These are phyloP conservation scores for Pinna nobilis DNA, from an alignment of 1,140 invertebrate genomes.

Conservation along the genomic window DNA sequence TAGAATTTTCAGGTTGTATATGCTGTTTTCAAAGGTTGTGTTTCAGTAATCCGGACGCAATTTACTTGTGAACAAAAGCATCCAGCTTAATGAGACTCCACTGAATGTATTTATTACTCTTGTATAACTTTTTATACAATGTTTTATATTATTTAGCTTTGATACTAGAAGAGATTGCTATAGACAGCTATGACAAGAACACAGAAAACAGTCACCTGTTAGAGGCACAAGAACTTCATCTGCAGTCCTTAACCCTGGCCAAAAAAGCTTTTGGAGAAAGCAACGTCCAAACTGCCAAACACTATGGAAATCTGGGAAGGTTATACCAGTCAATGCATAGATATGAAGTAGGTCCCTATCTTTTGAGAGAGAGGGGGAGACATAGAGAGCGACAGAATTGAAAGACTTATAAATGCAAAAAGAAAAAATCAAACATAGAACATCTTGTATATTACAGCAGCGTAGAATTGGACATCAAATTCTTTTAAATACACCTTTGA, in stretches of 20 bases:
- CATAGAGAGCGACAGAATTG: neutral
- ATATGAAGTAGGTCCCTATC: constrained; percentile 81
- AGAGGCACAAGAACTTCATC: constrained; percentile 88
- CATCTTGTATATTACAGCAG: too few relatives aligned
- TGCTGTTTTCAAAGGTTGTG: too few relatives aligned
- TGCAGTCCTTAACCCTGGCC: constrained; percentile 85
- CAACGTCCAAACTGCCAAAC: constrained; percentile 95
- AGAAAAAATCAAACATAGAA: too few relatives aligned
- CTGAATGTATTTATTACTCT: neutral
- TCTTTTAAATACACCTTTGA: too few relatives aligned
- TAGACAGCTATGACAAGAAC: constrained; percentile 81
- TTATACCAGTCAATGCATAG: constrained; percentile 94
- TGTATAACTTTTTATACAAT: constrained; percentile 78
- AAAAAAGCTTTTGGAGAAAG: constrained; percentile 89
- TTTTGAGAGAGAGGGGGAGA: neutral
- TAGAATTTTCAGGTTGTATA: too few relatives aligned
- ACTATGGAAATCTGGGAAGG: constrained; percentile 93
- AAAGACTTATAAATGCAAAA: too few relatives aligned
- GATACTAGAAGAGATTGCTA: constrained; percentile 93
- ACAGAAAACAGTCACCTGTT: constrained; percentile 69
- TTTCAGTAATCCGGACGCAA: too few relatives aligned
- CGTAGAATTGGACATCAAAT: too few relatives aligned
- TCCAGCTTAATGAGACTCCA: too few relatives aligned
- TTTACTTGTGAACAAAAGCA: too few relatives aligned
- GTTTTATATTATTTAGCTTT: constrained; percentile 80